Base-by-base conservation (phyloP, 2,888 invertebrate species). In the Ophion ventricosus region DNA sequence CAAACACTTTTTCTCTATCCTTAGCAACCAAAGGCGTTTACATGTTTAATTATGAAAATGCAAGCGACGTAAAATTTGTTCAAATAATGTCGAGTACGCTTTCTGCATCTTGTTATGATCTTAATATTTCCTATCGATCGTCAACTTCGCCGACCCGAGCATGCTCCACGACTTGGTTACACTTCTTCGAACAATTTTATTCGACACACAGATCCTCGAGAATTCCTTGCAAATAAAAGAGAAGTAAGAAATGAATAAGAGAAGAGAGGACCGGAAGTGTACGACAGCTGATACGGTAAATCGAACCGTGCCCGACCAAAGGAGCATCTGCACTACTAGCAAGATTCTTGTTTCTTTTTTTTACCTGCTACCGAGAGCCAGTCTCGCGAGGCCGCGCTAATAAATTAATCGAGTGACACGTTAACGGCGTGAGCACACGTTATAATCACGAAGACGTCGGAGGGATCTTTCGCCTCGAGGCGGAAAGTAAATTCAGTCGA, bases 341-440 rank as follows among this genome's bases (percentile, higher is more conserved):
- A 59, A 54, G 40, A 66, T 66, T 29, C 26, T 56, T 25, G n/a
- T 26, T 2, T 8, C 20, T 67, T 67, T 79, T 79, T 80, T 77
- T 69, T 43, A 49, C 23, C 11, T 40, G 26, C 26, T 40, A 75
- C 63, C 11, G 29, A 59, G 61, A n/a, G 29, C 56, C 61, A 76
- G 54, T 54, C 66, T 20, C 64, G 14, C 64, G 57, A 59, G 29
- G 63, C 43, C 66, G 66, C 78, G 84, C 76, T 82, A 84, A 82
- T 84, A 84, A 82, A 84, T 84, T 84, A 84, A 84, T 84, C 84
- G 79, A 29, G 84, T 84, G 84, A 84, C 84, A 82, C 84, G 79
- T 84, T 82, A 82, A 80, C 79, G 84, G 82, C 76, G 84, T 35
- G 80, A 72, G 73, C 73, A 67, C 82, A 79, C 84, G 76, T 79